Base-by-base conservation (phyloP, 1,140 invertebrate genomes). In the Drosophila pachea region DNA sequence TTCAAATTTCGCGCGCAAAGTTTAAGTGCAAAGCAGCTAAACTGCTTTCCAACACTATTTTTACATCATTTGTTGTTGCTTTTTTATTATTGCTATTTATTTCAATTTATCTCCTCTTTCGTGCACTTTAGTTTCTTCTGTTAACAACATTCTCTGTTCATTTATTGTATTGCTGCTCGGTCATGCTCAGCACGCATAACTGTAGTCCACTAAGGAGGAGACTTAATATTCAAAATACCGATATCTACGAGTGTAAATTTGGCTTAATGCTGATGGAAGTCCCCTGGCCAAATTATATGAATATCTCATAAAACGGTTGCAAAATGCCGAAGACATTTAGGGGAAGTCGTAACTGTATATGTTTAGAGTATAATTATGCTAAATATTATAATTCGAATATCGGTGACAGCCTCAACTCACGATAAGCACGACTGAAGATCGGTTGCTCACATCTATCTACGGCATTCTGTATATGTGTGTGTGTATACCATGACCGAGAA, bases 121-220 rank as follows among this genome's bases (percentile, higher is more conserved):
- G 22, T 3, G 22, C 22, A 22, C 22, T 22, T n/a, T n/a, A n/a
- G n/a, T n/a, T n/a, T n/a, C n/a, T n/a, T 22, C 22, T 22, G 22
- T 22, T 22, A 22, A 22, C n/a, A n/a, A 42, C 8, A 42, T 43
- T 43, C 50, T 32, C 55, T 22, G 22, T 22, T 22, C 22, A 22
- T 22, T 22, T 59, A 59, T 59, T 52, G 47, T 29, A 5, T 22
- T 2, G n/a, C 8, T 43, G 55, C 64, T 60, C 49, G 7, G 55
- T 67, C 64, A 67, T 60, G 50, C 56, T 62, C 31, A 35, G 49
- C 22, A 48, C 33, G 40, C 49, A 16, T 29, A 38, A 53, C 33
- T 49, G 12, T 40, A n/a, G 5, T 9, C 12, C 7, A 12, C 16
- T 43, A 68, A 29, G 9, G 48, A 67, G 50, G 55, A 45, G 16